Conservation (phyloP, 2,888 invertebrate species). For the Herminia tarsipennalis region DNA sequence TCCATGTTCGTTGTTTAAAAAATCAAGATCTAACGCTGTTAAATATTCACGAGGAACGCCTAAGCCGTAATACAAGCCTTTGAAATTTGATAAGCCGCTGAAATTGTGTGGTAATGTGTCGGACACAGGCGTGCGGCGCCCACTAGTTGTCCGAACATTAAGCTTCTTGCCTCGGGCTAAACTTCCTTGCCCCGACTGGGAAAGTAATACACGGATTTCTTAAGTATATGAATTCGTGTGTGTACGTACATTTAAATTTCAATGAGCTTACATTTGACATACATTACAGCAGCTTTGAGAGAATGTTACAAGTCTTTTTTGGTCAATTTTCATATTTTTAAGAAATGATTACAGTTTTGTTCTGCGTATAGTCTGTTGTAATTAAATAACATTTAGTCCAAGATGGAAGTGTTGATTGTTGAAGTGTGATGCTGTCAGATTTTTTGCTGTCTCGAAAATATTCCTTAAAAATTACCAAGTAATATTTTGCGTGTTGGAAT, state of each 20-base stretch:
- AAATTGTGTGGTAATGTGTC: constrained; percentile 78
- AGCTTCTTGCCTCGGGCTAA: constrained; percentile 48
- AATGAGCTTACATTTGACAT: too few species aligned
- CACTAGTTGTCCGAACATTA: constrained; percentile 51
- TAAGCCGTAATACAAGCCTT: constrained; percentile 48
- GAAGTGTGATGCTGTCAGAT: too few species aligned
- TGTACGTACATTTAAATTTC: too few species aligned
- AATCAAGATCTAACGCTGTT: constrained; percentile 9
- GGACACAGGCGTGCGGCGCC: constrained; percentile 62
- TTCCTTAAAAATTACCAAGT: constrained; percentile 55
- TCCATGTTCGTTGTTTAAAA: background rate
- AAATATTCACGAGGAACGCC: constrained; percentile 35
- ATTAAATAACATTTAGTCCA: too few species aligned
- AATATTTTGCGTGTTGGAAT: constrained; percentile 84
- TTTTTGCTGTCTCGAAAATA: constrained; percentile 41
- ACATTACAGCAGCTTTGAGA: too few species aligned
- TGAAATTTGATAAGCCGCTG: constrained; percentile 71
- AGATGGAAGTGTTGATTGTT: too few species aligned
- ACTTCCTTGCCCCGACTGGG: constrained; percentile 20
- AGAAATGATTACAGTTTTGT: too few species aligned
- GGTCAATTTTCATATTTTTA: too few species aligned
- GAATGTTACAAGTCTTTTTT: too few species aligned
- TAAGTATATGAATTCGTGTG: constrained; percentile 11
- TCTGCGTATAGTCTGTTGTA: too few species aligned
- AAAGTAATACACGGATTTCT: constrained; percentile 25